phyloP scores from a whole-genome alignment of 2,888 invertebrate genomes.

The Xanthorhoe designata region DNA sequence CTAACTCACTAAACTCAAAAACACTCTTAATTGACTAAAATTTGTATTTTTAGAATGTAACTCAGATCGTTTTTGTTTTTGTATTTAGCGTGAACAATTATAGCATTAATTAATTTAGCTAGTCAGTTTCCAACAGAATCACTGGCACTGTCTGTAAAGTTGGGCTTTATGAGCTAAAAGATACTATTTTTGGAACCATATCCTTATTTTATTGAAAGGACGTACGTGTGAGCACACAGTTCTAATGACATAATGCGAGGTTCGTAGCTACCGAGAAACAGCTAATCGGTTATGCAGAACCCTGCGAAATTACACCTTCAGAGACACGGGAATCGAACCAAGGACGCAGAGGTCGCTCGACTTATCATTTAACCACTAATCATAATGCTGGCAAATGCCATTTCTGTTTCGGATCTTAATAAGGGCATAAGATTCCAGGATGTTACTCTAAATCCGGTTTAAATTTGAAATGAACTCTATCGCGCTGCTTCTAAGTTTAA shows the following conservation, averaged over 20 bases:
- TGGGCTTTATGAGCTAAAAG: background rate
- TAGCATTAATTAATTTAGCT: too few relatives aligned
- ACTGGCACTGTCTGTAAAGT: too few relatives aligned
- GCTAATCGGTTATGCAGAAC: slow-evolving; percentile 82
- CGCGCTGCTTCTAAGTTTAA: background rate
- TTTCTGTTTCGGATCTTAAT: slow-evolving; percentile 80
- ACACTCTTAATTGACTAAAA: too few relatives aligned
- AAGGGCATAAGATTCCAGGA: slow-evolving; percentile 60
- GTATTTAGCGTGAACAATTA: too few relatives aligned
- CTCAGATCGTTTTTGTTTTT: too few relatives aligned
- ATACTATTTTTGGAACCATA: slow-evolving; percentile 5
- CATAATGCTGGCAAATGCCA: slow-evolving; percentile 80
- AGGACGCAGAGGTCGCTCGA: slow-evolving; percentile 80
- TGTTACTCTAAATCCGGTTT: slow-evolving; percentile 20
- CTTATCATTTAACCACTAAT: slow-evolving; percentile 83
- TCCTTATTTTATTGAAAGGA: slow-evolving; percentile 50
- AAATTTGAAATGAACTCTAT: slow-evolving; percentile 19
- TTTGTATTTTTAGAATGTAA: too few relatives aligned
- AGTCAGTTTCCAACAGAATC: too few relatives aligned
- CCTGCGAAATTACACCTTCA: slow-evolving; percentile 80
- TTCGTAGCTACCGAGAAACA: slow-evolving; percentile 79
- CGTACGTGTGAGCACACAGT: slow-evolving; percentile 59
- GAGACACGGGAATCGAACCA: slow-evolving; percentile 83
- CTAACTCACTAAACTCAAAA: too few relatives aligned
- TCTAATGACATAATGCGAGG: slow-evolving; percentile 80